These are phyloP conservation scores for Cygnus atratus DNA, from an alignment of 2,113 vertebrate species.

Conservation along the genomic window DNA sequence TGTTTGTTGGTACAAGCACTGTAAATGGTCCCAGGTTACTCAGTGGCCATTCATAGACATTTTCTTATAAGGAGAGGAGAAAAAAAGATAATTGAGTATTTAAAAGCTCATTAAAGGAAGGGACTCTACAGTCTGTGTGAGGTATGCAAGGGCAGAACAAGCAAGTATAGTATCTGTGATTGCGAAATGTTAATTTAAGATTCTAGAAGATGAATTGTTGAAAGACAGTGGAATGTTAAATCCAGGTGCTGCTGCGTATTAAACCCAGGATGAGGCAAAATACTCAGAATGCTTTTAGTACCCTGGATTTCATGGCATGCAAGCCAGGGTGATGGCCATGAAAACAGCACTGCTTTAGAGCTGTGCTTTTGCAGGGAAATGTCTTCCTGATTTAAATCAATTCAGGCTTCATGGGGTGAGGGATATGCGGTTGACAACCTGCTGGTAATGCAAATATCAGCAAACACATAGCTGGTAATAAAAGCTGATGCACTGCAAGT, in stretches of 20 bases:
- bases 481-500: background rate
- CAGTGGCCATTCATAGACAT: conserved; percentile 83
- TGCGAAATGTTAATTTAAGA: background rate
- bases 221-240: background rate
- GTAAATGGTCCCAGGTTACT: conserved; percentile 89
- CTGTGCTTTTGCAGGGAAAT: background rate
- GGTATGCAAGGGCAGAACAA: background rate
- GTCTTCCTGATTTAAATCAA: background rate
- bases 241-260: background rate
- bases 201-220: background rate
- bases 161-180: background rate
- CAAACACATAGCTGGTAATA: background rate
- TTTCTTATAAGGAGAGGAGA: conserved; percentile 69
- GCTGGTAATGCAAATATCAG: background rate
- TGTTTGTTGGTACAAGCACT: conserved; percentile 85
- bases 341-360: background rate
- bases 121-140: background rate
- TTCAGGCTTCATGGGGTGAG: background rate
- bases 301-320: background rate
- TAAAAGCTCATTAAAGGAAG: background rate
- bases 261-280: background rate
- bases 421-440: background rate
- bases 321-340: background rate
- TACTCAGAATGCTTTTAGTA: background rate
- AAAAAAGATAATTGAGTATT: background rate